Evolutionary conservation across 1,140 invertebrate genomes (phyloP), one percentile per base, ranked within the genome.

Genomic region (Drosophila arawakana): DNA sequence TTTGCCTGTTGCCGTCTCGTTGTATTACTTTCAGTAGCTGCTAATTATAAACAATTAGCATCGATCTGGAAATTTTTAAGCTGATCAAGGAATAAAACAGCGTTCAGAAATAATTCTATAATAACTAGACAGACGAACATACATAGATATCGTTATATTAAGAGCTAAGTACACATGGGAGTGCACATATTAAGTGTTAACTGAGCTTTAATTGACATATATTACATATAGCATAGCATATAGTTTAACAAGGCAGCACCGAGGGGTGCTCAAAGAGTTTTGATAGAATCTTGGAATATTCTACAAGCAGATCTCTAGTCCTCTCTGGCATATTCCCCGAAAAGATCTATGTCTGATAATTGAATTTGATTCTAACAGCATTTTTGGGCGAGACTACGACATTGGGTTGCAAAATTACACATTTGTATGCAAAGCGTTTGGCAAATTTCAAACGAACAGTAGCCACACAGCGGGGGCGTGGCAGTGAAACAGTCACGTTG

Each of bases 361-460:
- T 11, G 39, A 11, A 11, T 41, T 41, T 11, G 10, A 67, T 81
- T 86, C 83, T 82, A 82, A 82, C 18, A 67, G 67, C 81, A 74
- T 76, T 81, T 41, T 86, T 52, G 54, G 47, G 15, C 35, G 25
- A 55, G 55, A 68, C 52, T 34, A 46, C 35, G 52, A 63, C 65
- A 46, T 50, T 49, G 55, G 50, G 58, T 39, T 35, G 11, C 13
- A 47, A 78, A 57, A 39, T 15, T 62, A 59, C 35, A 52, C 41
- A 83, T 86, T 88, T 88, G 76, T 83, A 86, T 86, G 80, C 82
- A 57, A 10, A 67, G 11, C 75, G 60, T 49, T 39, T 83, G 68
- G 68, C 79, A 77, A 55, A 65, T 75, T 73, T 66, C 57, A 50
- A 68, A 44, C 50, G 18, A 49, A 75, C 62, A 86, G 75, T 55